Percentiles rank a stretch among this genome's conserved stretches.
These are phyloP conservation scores for Tipula confusa DNA, from an alignment of 2,888 invertebrate genomes.

Conservation along the genomic window DNA sequence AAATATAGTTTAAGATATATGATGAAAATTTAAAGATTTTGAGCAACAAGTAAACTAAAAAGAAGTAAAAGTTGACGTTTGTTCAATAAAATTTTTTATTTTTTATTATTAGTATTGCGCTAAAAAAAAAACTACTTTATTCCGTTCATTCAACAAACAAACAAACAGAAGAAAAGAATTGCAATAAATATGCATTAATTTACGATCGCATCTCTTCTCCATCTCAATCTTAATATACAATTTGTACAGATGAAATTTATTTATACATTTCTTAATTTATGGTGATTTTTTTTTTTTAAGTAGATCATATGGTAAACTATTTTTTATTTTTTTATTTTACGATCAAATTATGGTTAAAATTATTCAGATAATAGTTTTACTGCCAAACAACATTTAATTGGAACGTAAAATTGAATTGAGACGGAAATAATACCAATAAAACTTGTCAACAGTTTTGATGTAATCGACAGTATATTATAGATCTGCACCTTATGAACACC, in stretches of 20 bases:
- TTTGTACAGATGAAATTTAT: neutral
- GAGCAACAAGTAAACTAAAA: neutral
- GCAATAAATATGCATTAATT: slow-evolving; percentile 8
- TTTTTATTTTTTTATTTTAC: too few relatives aligned
- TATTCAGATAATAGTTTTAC: too few relatives aligned
- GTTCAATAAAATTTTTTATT: neutral
- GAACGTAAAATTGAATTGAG: too few relatives aligned
- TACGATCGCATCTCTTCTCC: neutral
- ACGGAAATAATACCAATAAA: too few relatives aligned
- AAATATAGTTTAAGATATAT: neutral
- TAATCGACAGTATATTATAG: too few relatives aligned
- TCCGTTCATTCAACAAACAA: neutral
- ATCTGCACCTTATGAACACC: too few relatives aligned
- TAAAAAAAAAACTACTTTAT: neutral
- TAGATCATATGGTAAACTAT: neutral
- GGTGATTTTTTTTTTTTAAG: neutral
- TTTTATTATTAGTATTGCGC: neutral
- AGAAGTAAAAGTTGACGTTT: neutral
- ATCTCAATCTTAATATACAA: neutral
- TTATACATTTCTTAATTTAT: neutral
- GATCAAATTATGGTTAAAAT: too few relatives aligned
- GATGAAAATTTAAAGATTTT: neutral
- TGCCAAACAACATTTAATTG: too few relatives aligned
- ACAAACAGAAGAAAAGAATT: neutral
- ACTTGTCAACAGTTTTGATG: too few relatives aligned